A percentile compares a stretch with the other conserved stretches of the same genome.
phyloP scores from a whole-genome alignment of 2,113 vertebrate species.

The Cephalopholis sonnerati region DNA sequence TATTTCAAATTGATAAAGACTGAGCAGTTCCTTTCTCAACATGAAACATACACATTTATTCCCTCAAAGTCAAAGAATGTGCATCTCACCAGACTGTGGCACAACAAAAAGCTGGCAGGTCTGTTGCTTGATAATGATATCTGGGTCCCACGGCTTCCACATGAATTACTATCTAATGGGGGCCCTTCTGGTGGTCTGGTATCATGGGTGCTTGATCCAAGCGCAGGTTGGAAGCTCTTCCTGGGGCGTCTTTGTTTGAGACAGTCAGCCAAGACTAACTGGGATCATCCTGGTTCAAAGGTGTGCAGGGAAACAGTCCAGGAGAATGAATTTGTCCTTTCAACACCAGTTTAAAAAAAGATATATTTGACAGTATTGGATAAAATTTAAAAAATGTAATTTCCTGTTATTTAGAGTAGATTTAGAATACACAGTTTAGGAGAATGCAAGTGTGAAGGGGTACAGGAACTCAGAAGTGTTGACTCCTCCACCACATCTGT shows the following conservation, averaged over 20 bases:
- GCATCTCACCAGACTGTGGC: constrained; percentile 49
- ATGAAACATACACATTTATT: neutral
- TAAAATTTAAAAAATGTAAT: neutral
- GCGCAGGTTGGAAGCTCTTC: constrained; percentile 53
- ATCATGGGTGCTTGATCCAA: constrained; percentile 54
- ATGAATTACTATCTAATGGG: constrained; percentile 77
- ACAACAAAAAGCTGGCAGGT: constrained; percentile 63
- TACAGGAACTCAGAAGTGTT: neutral
- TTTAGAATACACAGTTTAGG: neutral
- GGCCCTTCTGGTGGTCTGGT: constrained; percentile 72
- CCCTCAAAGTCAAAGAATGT: constrained; percentile 15
- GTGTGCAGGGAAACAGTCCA: constrained; percentile 34
- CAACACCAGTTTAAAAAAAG: constrained; percentile 30
- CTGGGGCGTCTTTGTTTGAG: constrained; percentile 46
- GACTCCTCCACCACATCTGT: neutral
- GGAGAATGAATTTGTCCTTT: neutral
- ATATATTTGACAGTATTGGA: neutral
- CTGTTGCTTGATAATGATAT: constrained; percentile 74
- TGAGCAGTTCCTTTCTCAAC: neutral
- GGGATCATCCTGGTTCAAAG: constrained; percentile 59
- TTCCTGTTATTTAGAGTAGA: neutral
- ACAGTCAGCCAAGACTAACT: constrained; percentile 59
- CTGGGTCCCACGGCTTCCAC: constrained; percentile 70
- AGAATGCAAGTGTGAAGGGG: constrained; percentile 18
- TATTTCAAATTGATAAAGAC: neutral